Conservation (phyloP, 2,888 invertebrate species). For the Chironomus riparius region DNA sequence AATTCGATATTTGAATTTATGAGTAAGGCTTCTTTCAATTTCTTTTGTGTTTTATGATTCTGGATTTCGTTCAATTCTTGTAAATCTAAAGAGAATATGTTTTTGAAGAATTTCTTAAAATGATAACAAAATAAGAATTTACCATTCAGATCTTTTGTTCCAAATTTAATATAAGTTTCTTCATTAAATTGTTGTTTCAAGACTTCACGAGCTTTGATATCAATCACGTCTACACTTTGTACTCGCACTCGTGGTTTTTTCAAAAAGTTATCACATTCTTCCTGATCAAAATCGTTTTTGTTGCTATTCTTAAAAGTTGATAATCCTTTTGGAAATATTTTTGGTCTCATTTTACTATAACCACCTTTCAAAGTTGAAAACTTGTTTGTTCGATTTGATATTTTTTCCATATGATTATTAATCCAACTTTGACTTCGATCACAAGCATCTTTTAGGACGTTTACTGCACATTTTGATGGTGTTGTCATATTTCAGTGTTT, state of each 20-base stretch:
- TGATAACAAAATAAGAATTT: no score
- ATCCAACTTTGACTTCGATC: constrained; percentile 3
- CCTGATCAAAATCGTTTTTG: not conserved
- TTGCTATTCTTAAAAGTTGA: not conserved
- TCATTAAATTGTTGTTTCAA: not conserved
- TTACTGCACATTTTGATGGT: not conserved
- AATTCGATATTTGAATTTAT: not conserved
- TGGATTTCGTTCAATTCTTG: not conserved
- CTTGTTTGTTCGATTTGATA: not conserved
- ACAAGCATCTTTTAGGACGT: not conserved
- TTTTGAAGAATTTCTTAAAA: no score
- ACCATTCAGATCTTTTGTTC: no score
- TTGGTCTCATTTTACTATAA: not conserved
- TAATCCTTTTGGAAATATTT: not conserved
- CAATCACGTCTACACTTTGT: not conserved
- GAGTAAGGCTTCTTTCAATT: not conserved
- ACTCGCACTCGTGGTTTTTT: not conserved
- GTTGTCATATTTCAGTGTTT: not conserved
- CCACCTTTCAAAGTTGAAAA: not conserved
- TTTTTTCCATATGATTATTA: not conserved
- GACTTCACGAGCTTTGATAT: not conserved
- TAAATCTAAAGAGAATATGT: no score
- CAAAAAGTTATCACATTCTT: not conserved
- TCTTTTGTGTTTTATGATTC: not conserved
- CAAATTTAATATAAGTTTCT: no score